Evolutionary conservation across 1,140 invertebrate genomes (phyloP), one percentile per base, ranked within the genome.

Genomic region (Orchestia grillus): DNA sequence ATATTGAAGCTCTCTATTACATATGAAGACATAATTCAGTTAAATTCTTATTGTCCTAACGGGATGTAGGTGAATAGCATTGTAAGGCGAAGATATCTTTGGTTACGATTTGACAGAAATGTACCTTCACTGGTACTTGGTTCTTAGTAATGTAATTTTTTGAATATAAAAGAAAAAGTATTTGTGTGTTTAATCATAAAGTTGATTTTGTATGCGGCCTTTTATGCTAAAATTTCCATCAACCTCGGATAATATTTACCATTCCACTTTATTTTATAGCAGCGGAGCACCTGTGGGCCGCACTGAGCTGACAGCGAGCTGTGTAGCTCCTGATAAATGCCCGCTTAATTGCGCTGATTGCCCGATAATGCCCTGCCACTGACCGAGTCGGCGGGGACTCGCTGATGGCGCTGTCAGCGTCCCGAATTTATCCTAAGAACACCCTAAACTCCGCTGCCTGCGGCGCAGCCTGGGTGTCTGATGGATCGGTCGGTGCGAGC

Each of bases 311-410:
- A 94, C 92, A 94, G 92, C 44, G 8, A 94, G 92, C 44, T 40
- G 4, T 45, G 92, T 94, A 44, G 92, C 43, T 28, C 36, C 43
- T 94, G 92, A 94, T 94, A 94, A 94, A 94, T 44, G 92, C 36
- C 44, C 92, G 41, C 40, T 94, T 94, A 94, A 94, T 94, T 94
- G 92, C 92, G 3, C 92, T 94, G 92, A 94, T 94, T 94, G 36
- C 23, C 92, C 47, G 92, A 94, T 94, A 94, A 94, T 44, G 92
- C 44, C 43, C 44, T 44, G 92, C 92, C 44, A 40, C 92, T 94
- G 8, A 90, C 88, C 43, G 88, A 36, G 62, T 36, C 62, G 15
- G 62, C 62, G 28, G 62, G 62, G 11, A 15, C 28, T 28, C 11
- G 62, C 62, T 15, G 62, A 77, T 36, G 62, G 62, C 62, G 62